Conservation (phyloP, 2,797 vertebrate species). For the Percopsis omiscomaycus region DNA sequence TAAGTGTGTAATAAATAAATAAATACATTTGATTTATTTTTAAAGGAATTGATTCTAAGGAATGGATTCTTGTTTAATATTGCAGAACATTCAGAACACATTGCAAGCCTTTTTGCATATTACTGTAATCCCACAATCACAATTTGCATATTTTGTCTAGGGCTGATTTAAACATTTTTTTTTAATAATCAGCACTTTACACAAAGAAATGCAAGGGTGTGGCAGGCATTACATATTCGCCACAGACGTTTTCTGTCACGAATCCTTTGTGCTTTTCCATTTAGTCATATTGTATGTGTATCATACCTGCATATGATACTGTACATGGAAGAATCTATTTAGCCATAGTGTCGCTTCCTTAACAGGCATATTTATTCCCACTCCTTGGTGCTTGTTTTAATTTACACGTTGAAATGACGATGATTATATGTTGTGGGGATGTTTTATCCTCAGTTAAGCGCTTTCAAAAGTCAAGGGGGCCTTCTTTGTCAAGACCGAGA, state of each 20-base stretch:
- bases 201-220: too few relatives aligned
- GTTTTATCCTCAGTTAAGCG: constrained; percentile 6
- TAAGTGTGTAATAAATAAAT: too few relatives aligned
- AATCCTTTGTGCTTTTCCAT: constrained; percentile 16
- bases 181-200: constrained; percentile 16
- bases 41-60: background rate
- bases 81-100: background rate
- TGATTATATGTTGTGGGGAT: constrained; percentile 34
- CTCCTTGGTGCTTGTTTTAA: constrained; percentile 46
- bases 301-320: too few relatives aligned
- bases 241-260: too few relatives aligned
- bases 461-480: constrained; percentile 37
- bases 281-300: background rate
- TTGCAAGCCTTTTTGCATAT: constrained; percentile 2
- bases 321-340: too few relatives aligned
- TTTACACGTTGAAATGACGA: constrained; percentile 42
- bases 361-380: constrained; percentile 21
- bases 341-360: too few relatives aligned
- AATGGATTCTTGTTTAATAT: background rate
- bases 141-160: constrained; percentile 27
- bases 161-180: too few relatives aligned
- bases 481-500: constrained; percentile 58
- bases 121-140: constrained; percentile 20
- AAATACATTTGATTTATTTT: too few relatives aligned
- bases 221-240: too few relatives aligned